A percentile compares a stretch with the other conserved stretches of the same genome.
phyloP scores from a whole-genome alignment of 2,797 vertebrate genomes.

The Phaenicophaeus curvirostris region DNA sequence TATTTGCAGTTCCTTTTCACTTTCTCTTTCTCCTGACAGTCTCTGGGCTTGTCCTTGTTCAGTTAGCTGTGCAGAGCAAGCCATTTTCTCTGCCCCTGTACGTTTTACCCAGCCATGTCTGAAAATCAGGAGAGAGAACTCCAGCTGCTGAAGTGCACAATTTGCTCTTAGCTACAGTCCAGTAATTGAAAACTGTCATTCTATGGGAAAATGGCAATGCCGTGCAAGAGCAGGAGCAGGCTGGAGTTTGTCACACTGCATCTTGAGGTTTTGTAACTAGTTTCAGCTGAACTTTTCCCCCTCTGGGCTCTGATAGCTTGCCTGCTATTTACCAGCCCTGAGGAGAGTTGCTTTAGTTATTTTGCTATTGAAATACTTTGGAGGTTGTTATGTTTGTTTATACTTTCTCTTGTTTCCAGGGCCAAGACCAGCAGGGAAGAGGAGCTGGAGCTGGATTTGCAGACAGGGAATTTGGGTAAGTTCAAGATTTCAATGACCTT shows the following conservation, averaged over 20 bases:
- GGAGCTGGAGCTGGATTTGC: neutral
- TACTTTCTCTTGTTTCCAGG: neutral
- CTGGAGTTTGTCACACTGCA: slow-evolving; percentile 60
- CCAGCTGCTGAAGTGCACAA: slow-evolving; percentile 58
- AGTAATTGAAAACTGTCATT: slow-evolving; percentile 75
- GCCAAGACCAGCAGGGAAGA: neutral
- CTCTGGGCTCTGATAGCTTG: slow-evolving; percentile 54
- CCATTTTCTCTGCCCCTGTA: slow-evolving; percentile 34
- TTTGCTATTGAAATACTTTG: slow-evolving; percentile 67
- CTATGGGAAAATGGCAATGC: slow-evolving; percentile 56
- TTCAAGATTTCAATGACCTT: neutral
- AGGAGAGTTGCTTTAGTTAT: slow-evolving; percentile 43
- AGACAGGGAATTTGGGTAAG: neutral
- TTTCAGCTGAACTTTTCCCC: slow-evolving; percentile 64
- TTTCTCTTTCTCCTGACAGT: neutral
- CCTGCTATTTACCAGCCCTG: slow-evolving; percentile 60
- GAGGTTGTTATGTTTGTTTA: slow-evolving; percentile 23
- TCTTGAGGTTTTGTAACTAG: slow-evolving; percentile 52
- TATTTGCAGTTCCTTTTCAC: neutral
- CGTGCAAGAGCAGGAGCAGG: slow-evolving; percentile 2
- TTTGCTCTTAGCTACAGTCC: slow-evolving; percentile 61
- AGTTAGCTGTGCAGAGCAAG: slow-evolving; percentile 34
- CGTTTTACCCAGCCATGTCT: slow-evolving; percentile 53
- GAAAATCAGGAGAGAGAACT: slow-evolving; percentile 55
- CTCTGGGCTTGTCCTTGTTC: slow-evolving; percentile 17